These are phyloP conservation scores for Rhinolophus sinicus DNA, from an alignment of 2,113 vertebrate species.

Conservation along the genomic window DNA sequence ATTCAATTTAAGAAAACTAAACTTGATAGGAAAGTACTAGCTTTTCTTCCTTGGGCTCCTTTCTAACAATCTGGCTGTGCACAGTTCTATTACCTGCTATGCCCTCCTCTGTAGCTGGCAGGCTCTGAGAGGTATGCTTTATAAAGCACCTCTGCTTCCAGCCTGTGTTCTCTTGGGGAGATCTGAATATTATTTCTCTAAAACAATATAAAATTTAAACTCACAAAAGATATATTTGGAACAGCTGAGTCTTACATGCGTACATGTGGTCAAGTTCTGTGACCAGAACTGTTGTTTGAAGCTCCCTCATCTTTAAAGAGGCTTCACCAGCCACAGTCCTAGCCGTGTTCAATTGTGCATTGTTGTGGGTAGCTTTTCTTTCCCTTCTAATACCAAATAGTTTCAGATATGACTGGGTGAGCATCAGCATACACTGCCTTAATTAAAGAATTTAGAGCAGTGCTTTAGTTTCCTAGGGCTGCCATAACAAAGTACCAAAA, in stretches of 20 bases:
- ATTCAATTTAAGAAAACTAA: not conserved
- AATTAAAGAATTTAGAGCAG: not conserved
- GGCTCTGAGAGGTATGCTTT: fast-evolving
- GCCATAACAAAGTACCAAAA: not conserved
- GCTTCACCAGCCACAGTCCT: not conserved
- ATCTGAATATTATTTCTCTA: not conserved
- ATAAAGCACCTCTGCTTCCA: not conserved
- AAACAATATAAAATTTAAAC: not conserved
- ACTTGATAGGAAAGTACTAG: not conserved
- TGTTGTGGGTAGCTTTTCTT: not conserved
- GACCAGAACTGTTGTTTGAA: not conserved
- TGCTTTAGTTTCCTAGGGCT: not conserved
- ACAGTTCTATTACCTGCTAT: fast-evolving
- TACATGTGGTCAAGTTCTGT: not conserved
- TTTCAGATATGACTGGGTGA: not conserved
- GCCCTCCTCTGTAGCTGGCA: not conserved
- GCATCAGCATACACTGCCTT: not conserved
- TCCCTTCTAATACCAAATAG: too few relatives aligned
- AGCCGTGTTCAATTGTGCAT: not conserved
- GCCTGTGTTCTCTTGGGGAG: not conserved
- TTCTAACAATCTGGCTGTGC: not conserved
- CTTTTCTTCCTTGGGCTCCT: not conserved
- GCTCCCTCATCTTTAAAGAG: not conserved
- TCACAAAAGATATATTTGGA: not conserved
- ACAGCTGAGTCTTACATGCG: not conserved